phyloP scores from a whole-genome alignment of 2,888 invertebrate genomes.

The Salticus scenicus region DNA sequence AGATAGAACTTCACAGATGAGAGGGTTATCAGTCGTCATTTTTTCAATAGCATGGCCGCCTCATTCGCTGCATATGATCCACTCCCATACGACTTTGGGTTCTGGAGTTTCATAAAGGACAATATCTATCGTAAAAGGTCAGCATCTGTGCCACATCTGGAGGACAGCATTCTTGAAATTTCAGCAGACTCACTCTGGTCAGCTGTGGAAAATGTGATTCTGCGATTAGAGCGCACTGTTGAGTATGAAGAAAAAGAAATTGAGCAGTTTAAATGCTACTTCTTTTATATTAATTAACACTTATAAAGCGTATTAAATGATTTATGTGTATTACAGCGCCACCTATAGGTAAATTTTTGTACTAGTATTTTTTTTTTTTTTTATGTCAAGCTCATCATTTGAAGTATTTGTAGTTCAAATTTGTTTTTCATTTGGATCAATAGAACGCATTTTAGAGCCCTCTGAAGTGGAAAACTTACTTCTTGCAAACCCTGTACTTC shows the following conservation, averaged over 20 bases:
- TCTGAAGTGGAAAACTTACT: too few species aligned
- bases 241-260: constrained; percentile 13
- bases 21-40: not conserved
- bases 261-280: constrained; percentile 16
- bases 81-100: not conserved
- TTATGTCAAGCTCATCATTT: not conserved
- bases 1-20: not conserved
- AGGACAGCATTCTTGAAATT: constrained; percentile 19
- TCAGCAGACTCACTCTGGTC: not conserved
- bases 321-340: not conserved
- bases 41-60: not conserved
- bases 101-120: not conserved
- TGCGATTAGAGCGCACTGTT: constrained; percentile 7
- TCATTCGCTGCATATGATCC: not conserved
- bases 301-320: constrained; percentile 6
- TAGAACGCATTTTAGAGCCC: too few species aligned
- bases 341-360: not conserved
- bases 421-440: too few species aligned
- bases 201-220: constrained; percentile 14
- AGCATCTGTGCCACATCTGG: not conserved
- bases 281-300: constrained; percentile 15
- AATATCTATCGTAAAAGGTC: not conserved
- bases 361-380: not conserved
- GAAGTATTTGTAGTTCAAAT: not conserved
- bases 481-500: too few species aligned